Conservation (phyloP, 2,888 invertebrate genomes). For the Cepaea hortensis region DNA sequence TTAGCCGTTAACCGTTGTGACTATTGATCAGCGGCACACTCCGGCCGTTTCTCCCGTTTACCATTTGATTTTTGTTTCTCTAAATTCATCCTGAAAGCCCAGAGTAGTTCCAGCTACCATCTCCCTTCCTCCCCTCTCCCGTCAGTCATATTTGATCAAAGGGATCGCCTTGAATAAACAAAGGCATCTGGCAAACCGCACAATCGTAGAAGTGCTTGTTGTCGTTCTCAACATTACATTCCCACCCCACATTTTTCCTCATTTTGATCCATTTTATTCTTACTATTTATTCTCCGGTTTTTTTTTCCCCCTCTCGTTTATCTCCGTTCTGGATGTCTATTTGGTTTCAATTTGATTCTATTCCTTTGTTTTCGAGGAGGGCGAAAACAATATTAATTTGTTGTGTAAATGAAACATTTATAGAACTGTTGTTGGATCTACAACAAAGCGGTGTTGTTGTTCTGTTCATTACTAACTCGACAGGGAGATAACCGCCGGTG, state of each 20-base stretch:
- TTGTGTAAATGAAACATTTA: constrained; percentile 21
- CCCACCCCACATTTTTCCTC: no score
- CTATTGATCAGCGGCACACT: background rate
- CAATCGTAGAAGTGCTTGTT: constrained; percentile 14
- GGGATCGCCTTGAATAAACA: constrained; percentile 20
- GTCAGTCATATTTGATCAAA: constrained; percentile 19
- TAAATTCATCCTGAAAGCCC: background rate
- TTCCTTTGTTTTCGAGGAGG: background rate
- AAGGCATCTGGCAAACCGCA: constrained; percentile 24
- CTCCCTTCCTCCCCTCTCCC: background rate
- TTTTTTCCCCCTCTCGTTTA: background rate
- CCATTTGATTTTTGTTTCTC: constrained; percentile 10
- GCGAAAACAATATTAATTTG: constrained; percentile 27
- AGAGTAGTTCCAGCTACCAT: background rate
- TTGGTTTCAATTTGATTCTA: constrained; percentile 11
- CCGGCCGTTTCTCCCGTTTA: no score
- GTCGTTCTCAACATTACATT: background rate
- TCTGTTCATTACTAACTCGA: constrained; percentile 8
- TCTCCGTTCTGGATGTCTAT: constrained; percentile 14
- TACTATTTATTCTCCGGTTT: background rate
- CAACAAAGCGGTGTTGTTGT: background rate
- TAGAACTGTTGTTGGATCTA: background rate
- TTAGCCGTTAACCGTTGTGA: constrained; percentile 20
- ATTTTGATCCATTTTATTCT: background rate
- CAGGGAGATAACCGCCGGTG: constrained; percentile 18